Evolutionary conservation across 2,888 invertebrate species (phyloP), one percentile per base, ranked within the genome.

Genomic region (Eupelmus urozonus): DNA sequence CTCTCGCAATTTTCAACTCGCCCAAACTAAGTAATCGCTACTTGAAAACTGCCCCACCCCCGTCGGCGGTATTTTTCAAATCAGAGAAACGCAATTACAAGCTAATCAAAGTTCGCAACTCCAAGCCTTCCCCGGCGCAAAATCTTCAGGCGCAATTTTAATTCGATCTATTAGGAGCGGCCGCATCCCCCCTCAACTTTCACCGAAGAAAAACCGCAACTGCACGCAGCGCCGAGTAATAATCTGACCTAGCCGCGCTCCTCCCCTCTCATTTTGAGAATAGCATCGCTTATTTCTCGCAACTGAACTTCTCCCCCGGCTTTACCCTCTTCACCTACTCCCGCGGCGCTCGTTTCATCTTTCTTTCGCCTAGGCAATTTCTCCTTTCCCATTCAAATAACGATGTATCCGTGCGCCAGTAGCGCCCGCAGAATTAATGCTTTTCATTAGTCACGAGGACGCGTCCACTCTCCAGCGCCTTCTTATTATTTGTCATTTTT

Each of bases 401-500:
- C 3, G 5, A 34, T 34, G 9, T 34, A 34, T 9, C 3, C 34
- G 34, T 9, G 9, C 3, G 9, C 34, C 2, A 7, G 20, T 4
- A 18, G n/a, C 42, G 11, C 18, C 49, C 20, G 66, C 74, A 78
- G 79, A 84, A 85, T 86, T 85, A 86, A 86, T 86, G 85, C 82
- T 82, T 84, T 85, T 85, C 87, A 87, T 87, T 86, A 87, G 85
- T 87, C 87, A 87, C 83, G 62, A 71, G 79, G 81, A 81, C 78
- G 80, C 79, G 63, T 62, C n/a, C 57, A 65, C 65, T 66, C 42
- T 62, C n/a, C 75, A 71, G 60, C 66, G 71, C 72, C 67, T 72
- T 65, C 84, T 87, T 86, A 85, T 86, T 86, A 87, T 86, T 86
- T 85, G 85, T 87, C 86, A 85, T 85, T 83, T 82, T 82, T 75